phyloP scores from a whole-genome alignment of 1,140 invertebrate genomes.

The Sesamia nonagrioides region DNA sequence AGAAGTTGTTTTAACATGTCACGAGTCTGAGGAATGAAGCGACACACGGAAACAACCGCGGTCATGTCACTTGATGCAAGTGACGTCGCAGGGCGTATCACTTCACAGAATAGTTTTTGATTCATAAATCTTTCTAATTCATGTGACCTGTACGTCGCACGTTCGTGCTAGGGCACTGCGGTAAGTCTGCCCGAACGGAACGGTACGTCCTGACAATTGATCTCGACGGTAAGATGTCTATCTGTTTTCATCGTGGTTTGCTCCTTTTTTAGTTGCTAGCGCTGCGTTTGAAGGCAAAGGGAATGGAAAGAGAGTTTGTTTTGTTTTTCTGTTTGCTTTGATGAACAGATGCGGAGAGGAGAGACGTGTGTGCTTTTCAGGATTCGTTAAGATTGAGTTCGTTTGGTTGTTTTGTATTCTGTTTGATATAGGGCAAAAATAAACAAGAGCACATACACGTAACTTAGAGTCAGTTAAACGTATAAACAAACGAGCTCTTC shows the following conservation, averaged over 20 bases:
- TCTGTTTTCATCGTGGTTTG: neutral
- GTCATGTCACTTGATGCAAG: too few species aligned
- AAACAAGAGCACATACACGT: neutral
- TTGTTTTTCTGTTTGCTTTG: conserved; percentile 4
- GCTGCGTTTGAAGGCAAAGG: neutral
- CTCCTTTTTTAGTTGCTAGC: neutral
- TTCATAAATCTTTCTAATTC: too few species aligned
- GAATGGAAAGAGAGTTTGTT: neutral
- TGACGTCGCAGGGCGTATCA: too few species aligned
- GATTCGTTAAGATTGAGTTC: neutral
- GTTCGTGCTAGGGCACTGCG: neutral
- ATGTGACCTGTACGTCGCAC: too few species aligned
- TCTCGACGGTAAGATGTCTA: conserved; percentile 17
- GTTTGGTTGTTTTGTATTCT: neutral
- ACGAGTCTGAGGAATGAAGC: too few species aligned
- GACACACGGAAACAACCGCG: too few species aligned
- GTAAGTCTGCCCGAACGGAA: neutral
- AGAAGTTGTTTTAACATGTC: too few species aligned
- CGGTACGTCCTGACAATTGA: conserved; percentile 8
- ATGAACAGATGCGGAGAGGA: neutral
- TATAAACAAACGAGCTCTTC: too few species aligned
- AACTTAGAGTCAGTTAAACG: neutral
- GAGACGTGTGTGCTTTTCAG: neutral
- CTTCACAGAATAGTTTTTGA: too few species aligned
- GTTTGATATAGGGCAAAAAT: neutral